Evolutionary conservation across 1,140 invertebrate genomes (phyloP).

Genomic region (Halictus rubicundus): DNA sequence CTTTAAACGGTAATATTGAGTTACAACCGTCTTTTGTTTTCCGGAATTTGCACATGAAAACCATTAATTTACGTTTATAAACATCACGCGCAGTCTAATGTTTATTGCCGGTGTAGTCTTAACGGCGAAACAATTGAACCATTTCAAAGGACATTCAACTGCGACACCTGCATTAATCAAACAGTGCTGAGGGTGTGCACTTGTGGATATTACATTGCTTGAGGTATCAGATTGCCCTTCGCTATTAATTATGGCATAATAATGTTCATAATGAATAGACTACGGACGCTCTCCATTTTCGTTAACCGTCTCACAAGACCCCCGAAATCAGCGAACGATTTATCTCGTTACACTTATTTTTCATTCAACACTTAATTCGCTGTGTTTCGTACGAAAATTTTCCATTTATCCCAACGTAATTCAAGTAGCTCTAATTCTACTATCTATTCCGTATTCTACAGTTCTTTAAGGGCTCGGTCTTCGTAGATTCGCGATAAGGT

Average conservation of each 20-base stretch:
- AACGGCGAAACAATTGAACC: slow-evolving; percentile 16
- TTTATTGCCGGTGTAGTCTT: neutral
- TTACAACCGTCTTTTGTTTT: too few species aligned
- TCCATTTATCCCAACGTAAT: too few species aligned
- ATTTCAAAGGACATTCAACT: slow-evolving; percentile 18
- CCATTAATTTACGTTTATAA: too few species aligned
- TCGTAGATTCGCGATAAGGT: too few species aligned
- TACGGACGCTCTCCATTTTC: neutral
- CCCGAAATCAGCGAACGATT: neutral
- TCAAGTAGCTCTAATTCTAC: too few species aligned
- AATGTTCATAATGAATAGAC: neutral
- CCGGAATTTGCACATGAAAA: too few species aligned
- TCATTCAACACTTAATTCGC: too few species aligned
- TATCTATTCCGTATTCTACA: too few species aligned
- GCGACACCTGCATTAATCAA: slow-evolving; percentile 7
- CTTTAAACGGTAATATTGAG: neutral
- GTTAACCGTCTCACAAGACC: neutral
- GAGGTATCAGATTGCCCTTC: neutral
- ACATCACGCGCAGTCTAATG: too few species aligned
- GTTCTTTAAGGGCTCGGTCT: too few species aligned
- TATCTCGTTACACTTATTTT: neutral
- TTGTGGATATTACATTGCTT: slow-evolving; percentile 2
- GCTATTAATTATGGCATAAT: neutral
- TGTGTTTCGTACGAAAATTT: too few species aligned
- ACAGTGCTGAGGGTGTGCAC: neutral